A percentile compares a stretch with the other conserved stretches of the same genome.
These are phyloP conservation scores for Clunio marinus DNA, from an alignment of 2,888 invertebrate species.

Conservation along the genomic window DNA sequence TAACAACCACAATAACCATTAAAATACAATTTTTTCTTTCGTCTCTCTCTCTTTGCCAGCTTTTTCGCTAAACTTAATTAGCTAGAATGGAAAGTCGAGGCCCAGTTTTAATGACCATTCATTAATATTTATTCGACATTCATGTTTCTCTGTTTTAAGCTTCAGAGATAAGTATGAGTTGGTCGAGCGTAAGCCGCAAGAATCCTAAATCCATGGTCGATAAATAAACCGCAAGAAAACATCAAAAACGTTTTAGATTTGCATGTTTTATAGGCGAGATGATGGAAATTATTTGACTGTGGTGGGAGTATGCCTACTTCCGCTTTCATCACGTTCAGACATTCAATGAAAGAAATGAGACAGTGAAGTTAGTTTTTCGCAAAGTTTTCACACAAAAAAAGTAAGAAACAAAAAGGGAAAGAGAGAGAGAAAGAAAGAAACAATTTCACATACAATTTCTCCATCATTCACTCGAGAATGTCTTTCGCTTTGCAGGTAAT, in stretches of 20 bases:
- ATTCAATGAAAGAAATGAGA: not conserved
- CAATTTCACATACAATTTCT: not conserved
- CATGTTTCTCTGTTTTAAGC: not conserved
- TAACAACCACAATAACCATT: constrained; percentile 16
- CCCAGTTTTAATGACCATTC: constrained; percentile 34
- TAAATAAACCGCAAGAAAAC: constrained; percentile 19
- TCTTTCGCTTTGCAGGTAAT: constrained; percentile 29
- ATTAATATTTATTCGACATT: constrained; percentile 36
- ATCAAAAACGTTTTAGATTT: constrained; percentile 30
- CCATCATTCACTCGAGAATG: constrained; percentile 13
- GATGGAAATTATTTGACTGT: too few species aligned
- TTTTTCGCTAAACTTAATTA: constrained; percentile 22
- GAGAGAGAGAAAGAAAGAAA: too few species aligned
- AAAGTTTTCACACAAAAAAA: not conserved
- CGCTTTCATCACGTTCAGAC: not conserved
- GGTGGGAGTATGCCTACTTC: too few species aligned
- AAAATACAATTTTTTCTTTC: constrained; percentile 15
- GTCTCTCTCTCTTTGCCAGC: not conserved
- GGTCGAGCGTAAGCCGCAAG: too few species aligned
- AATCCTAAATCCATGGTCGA: constrained; percentile 28
- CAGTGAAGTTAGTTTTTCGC: not conserved
- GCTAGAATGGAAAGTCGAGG: constrained; percentile 27
- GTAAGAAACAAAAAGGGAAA: not conserved
- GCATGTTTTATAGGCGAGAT: not conserved
- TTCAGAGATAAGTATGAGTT: too few species aligned